Evolutionary conservation across 1,140 invertebrate species (phyloP), one percentile per base, ranked within the genome.

Genomic region (Leptoteleia sp.): DNA sequence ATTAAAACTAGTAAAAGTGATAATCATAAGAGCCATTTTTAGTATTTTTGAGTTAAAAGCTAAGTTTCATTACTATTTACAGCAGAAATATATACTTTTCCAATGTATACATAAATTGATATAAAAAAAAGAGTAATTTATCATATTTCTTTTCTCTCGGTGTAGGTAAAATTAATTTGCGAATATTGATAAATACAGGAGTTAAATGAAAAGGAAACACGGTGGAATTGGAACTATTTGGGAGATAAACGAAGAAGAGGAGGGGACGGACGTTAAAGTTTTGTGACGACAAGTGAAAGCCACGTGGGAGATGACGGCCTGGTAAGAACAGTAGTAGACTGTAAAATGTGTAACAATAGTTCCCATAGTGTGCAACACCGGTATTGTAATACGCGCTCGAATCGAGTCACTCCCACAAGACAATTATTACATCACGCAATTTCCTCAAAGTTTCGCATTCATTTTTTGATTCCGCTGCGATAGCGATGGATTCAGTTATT

Each of bases 261-360:
- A 77, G 55, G n/a, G n/a, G 80, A 83, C 45, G 70, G 77, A 55
- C 50, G 55, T 76, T 76, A 68, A 76, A 71, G 35, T 72, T 47
- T 6, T 55, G 40, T 77, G 84, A 81, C 67, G 85, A 88, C 83
- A 85, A 87, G 87, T 88, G 87, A 89, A 89, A 89, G 87, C 81
- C 82, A 86, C 86, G 87, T 89, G 86, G 86, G 87, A 89, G 82
- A 84, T 70, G 78, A 79, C 73, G 65, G 59, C 65, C 57, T 61
- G 47, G 54, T 70, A 83, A 82, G 78, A 84, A 84, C 82, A 87
- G 85, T 87, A 84, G 83, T 81, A 83, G 83, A 85, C 83, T 88
- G 86, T 87, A 88, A 87, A 89, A 89, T 88, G 84, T 87, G 85
- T 89, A 88, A 89, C 87, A 88, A 88, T 87, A 87, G 86, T 88